Base-by-base conservation (phyloP, 2,113 vertebrate genomes). In the Phoenicopterus ruber region DNA sequence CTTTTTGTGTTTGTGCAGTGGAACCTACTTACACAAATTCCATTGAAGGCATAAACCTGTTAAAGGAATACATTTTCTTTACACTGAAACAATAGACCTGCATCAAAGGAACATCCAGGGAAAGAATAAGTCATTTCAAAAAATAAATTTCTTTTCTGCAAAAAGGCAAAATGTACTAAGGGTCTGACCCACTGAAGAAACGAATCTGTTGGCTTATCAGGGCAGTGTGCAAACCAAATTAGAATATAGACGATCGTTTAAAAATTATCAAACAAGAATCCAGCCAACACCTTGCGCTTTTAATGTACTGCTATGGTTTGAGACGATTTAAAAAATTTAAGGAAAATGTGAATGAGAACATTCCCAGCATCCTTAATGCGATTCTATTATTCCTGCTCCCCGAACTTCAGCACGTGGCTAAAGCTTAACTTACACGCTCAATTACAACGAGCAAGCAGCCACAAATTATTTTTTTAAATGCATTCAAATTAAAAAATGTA, bases 1-100 rank as follows among this genome's bases (percentile, higher is more conserved):
- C 96, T 98, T 97, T 98, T 98, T 98, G 97, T 98, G 89, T 98
- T 98, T 98, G 97, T 98, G 97, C 98, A 97, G 91, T 88, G 97
- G 94, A 98, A 98, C 96, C 98, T 97, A 88, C 98, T 98, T 92
- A 97, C 97, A 97, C 97, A 96, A 96, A 98, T 97, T 97, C 97
- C 97, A 97, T 67, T 93, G 97, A 97, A 97, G 98, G 97, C 97
- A 97, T 93, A 97, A 98, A 98, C 98, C 97, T 98, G 97, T 92
- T 94, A 93, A 96, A 98, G 96, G 97, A 98, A 98, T 97, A 98
- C 94, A 97, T 98, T 98, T 97, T 89, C 96, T 96, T 91, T 95
- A 67, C 85, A 38, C 97, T 98, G 98, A 98, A 98, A 98, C 97
- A 98, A 98, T 97, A 97, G 97, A 95, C 94, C 89, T 72, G 93